Conservation (phyloP, 2,113 vertebrate species). For the Pachyramphus minor region DNA sequence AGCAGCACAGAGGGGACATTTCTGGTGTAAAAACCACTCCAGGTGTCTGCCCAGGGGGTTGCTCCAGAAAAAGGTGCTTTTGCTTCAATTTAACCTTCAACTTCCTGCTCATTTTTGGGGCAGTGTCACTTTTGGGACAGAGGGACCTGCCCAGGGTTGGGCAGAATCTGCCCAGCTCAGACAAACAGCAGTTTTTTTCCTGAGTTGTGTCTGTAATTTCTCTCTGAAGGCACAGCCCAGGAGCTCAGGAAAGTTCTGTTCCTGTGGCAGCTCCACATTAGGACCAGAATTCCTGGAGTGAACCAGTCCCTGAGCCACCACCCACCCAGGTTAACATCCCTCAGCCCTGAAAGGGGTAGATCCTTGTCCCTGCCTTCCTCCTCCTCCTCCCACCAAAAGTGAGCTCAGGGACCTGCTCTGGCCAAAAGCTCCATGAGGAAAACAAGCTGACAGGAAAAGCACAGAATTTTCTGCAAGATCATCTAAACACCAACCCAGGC, state of each 20-base stretch:
- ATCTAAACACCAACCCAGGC: no score
- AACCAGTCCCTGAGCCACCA: neutral
- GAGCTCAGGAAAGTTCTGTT: neutral
- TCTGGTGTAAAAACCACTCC: neutral
- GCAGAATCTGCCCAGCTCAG: neutral
- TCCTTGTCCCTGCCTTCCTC: neutral
- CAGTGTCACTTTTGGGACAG: neutral
- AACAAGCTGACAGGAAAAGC: neutral
- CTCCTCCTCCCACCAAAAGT: neutral
- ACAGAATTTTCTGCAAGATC: neutral
- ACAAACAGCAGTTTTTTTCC: neutral
- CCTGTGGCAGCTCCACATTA: neutral
- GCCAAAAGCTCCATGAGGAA: neutral
- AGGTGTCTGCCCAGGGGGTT: neutral
- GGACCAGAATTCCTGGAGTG: neutral
- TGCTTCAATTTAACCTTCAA: neutral
- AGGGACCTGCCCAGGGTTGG: neutral
- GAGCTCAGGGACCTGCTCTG: neutral
- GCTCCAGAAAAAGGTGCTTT: neutral
- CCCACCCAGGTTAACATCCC: fast-evolving
- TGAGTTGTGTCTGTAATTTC: neutral
- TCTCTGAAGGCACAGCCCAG: neutral
- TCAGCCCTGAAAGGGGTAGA: neutral
- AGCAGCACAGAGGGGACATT: neutral
- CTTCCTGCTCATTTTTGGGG: neutral